Conservation (phyloP, 2,888 invertebrate genomes). For the Lampropteryx suffumata region DNA sequence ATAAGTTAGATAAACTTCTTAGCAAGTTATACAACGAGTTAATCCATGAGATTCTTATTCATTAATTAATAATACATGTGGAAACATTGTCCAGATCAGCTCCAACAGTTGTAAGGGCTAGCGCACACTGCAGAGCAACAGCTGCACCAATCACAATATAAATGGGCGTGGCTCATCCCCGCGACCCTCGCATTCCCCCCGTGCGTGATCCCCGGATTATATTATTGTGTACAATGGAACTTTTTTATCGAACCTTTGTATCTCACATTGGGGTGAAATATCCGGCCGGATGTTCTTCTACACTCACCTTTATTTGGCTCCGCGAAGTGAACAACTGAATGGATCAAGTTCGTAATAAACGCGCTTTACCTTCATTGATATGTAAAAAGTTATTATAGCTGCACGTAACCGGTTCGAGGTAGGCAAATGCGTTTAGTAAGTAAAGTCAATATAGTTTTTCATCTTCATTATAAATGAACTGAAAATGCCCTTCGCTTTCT, state of each 20-base stretch:
- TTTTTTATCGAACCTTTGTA: slow-evolving; percentile 78
- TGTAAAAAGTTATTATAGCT: slow-evolving; percentile 19
- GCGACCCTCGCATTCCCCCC: slow-evolving; percentile 49
- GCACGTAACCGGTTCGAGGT: slow-evolving; percentile 8
- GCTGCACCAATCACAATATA: slow-evolving; percentile 82
- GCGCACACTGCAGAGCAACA: slow-evolving; percentile 65
- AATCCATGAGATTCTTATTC: neutral
- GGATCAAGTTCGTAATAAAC: slow-evolving; percentile 55
- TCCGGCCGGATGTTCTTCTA: slow-evolving; percentile 80
- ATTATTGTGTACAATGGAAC: slow-evolving; percentile 77
- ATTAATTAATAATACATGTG: neutral
- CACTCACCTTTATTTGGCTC: slow-evolving; percentile 71
- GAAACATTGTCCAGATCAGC: slow-evolving; percentile 35
- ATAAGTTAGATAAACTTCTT: neutral
- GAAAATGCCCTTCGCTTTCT: neutral
- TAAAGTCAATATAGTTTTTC: neutral
- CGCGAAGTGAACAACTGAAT: slow-evolving; percentile 70
- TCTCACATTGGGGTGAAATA: slow-evolving; percentile 77
- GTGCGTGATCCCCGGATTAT: slow-evolving; percentile 73
- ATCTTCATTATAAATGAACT: too few species aligned
- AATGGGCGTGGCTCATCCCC: slow-evolving; percentile 68
- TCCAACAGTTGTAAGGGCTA: slow-evolving; percentile 52
- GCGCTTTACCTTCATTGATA: slow-evolving; percentile 31
- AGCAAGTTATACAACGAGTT: neutral
- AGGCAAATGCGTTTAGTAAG: neutral